Evolutionary conservation across 2,888 invertebrate species (phyloP).

Genomic region (Drosophila quinaria): DNA sequence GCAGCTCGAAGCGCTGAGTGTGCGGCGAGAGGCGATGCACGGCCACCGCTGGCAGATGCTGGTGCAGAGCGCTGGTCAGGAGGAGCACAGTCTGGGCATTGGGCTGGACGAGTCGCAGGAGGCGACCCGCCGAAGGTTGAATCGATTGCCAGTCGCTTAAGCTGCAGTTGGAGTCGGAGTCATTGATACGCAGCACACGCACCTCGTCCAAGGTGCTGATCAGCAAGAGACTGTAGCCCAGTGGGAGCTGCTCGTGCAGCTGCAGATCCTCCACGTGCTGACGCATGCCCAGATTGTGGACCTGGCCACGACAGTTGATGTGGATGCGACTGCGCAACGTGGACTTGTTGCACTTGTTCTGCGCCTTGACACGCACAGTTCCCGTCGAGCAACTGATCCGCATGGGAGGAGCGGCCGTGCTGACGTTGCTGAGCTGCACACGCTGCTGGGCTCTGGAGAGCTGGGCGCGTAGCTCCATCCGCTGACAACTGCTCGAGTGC

Average conservation of each 20-base stretch:
- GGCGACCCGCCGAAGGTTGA: slow-evolving; percentile 66
- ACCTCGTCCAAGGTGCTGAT: slow-evolving; percentile 77
- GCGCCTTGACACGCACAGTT: slow-evolving; percentile 60
- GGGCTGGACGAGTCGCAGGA: slow-evolving; percentile 64
- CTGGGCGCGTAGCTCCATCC: slow-evolving; percentile 61
- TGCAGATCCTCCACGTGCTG: slow-evolving; percentile 65
- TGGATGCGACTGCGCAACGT: slow-evolving; percentile 70
- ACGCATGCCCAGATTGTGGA: slow-evolving; percentile 69
- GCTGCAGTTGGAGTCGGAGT: slow-evolving; percentile 42
- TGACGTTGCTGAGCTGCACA: slow-evolving; percentile 64
- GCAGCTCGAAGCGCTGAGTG: slow-evolving; percentile 64
- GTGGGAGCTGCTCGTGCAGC: slow-evolving; percentile 23
- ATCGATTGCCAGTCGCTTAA: slow-evolving; percentile 81
- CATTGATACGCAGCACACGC: slow-evolving; percentile 73
- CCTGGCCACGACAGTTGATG: slow-evolving; percentile 58
- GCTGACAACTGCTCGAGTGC: slow-evolving; percentile 54
- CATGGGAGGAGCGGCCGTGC: slow-evolving; percentile 48
- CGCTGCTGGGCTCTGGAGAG: slow-evolving; percentile 36
- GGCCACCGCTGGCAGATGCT: slow-evolving; percentile 68
- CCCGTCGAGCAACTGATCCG: neutral
- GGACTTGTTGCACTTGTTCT: slow-evolving; percentile 70
- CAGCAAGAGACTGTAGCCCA: slow-evolving; percentile 57
- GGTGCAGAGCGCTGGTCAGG: slow-evolving; percentile 57
- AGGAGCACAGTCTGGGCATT: slow-evolving; percentile 42
- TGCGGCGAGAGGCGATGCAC: slow-evolving; percentile 63